phyloP scores from a whole-genome alignment of 2,113 vertebrate genomes.

The Sorex fumeus region DNA sequence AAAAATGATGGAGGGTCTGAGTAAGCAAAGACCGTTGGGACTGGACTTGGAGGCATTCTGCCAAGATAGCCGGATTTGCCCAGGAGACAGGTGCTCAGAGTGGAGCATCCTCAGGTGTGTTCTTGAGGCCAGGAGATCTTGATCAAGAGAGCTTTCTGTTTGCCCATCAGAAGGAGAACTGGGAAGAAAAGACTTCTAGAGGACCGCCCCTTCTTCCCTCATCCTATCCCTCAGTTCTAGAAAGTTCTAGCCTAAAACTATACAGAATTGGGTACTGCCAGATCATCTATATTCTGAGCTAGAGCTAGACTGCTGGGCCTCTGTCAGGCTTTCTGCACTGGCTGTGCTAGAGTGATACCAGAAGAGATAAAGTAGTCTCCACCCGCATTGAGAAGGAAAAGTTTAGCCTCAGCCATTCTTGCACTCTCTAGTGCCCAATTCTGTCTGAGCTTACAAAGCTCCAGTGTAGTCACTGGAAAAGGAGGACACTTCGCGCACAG shows the following conservation, averaged over 20 bases:
- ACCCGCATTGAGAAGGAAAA: not conserved
- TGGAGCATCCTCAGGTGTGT: not conserved
- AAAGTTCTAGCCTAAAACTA: constrained; percentile 33
- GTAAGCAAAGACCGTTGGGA: constrained; percentile 11
- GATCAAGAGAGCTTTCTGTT: not conserved
- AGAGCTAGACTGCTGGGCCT: not conserved
- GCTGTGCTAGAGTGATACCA: not conserved
- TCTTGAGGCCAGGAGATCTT: not conserved
- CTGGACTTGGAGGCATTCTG: not conserved
- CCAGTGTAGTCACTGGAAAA: not conserved
- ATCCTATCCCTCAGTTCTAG: not conserved
- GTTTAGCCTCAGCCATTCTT: not conserved
- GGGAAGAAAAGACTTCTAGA: constrained; percentile 25
- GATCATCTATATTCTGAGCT: constrained; percentile 12
- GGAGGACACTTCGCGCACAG: not conserved
- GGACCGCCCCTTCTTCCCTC: not conserved
- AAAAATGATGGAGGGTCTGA: not conserved
- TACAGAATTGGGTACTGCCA: constrained; percentile 4
- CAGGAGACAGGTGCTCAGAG: not conserved
- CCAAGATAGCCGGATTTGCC: too few species aligned
- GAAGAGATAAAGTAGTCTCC: not conserved
- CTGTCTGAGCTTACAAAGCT: not conserved
- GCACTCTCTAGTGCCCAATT: not conserved
- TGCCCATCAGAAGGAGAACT: constrained; percentile 31
- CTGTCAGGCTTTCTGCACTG: not conserved